phyloP scores from a whole-genome alignment of 1,140 invertebrate species.

The Drosophila pruinosa region DNA sequence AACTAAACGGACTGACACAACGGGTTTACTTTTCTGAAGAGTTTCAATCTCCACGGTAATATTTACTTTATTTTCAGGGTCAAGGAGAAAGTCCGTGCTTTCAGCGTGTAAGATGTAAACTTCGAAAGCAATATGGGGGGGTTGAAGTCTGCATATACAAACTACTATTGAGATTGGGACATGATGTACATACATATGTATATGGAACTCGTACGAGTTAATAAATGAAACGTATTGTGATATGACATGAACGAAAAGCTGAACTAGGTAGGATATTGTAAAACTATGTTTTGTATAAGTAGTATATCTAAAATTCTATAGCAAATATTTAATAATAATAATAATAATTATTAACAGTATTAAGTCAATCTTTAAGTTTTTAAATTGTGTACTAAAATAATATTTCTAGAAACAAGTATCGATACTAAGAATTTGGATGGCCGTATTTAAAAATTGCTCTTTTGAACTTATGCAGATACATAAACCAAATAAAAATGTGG shows the following conservation, averaged over 20 bases:
- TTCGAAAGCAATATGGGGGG: neutral
- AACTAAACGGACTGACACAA: neutral
- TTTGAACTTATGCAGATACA: constrained; percentile 41
- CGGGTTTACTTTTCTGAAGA: neutral
- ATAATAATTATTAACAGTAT: constrained; percentile 14
- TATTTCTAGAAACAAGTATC: constrained; percentile 14
- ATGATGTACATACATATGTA: neutral
- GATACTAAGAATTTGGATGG: constrained; percentile 8
- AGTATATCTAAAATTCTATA: constrained; percentile 14
- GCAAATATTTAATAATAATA: constrained; percentile 14
- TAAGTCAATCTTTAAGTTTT: neutral
- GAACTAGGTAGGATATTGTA: constrained; percentile 1
- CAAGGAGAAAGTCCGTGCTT: neutral
- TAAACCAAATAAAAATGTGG: constrained; percentile 48
- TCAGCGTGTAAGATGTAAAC: neutral
- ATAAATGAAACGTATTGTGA: constrained; percentile 17
- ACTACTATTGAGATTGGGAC: too few relatives aligned
- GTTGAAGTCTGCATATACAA: neutral
- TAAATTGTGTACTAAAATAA: constrained; percentile 13
- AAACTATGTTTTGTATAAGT: constrained; percentile 9
- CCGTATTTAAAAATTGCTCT: constrained; percentile 27
- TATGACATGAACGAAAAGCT: constrained; percentile 5
- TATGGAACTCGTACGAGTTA: neutral
- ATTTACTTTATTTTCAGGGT: too few relatives aligned
- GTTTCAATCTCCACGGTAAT: neutral